Evolutionary conservation across 2,797 vertebrate genomes (phyloP).

Genomic region (Percopsis omiscomaycus): DNA sequence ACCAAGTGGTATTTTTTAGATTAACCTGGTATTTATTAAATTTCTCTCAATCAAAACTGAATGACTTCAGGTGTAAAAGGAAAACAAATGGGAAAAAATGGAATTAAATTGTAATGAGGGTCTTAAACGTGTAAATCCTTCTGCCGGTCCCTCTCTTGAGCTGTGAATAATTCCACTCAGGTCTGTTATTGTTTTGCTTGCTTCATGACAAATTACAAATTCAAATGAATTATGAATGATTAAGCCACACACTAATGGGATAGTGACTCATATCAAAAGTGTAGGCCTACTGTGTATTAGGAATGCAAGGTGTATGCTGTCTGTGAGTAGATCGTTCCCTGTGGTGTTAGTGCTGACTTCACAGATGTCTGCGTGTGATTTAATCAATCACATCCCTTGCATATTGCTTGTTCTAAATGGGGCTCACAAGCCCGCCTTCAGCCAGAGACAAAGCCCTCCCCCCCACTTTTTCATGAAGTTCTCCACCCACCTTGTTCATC

Average conservation of each 20-base stretch:
- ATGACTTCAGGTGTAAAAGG: constrained; percentile 27
- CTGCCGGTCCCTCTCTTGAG: constrained; percentile 13
- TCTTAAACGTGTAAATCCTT: constrained; percentile 20
- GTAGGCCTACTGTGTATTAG: constrained; percentile 36
- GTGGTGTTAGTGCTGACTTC: constrained; percentile 60
- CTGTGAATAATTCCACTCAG: constrained; percentile 47
- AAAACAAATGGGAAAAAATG: constrained; percentile 26
- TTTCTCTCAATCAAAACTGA: constrained; percentile 43
- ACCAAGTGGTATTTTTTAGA: constrained; percentile 43
- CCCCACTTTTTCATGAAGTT: constrained; percentile 1
- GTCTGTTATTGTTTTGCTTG: constrained; percentile 41
- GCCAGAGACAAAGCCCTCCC: constrained; percentile 33
- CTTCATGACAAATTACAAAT: constrained; percentile 45
- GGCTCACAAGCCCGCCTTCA: constrained; percentile 33
- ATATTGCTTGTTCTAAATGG: constrained; percentile 48
- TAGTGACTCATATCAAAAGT: constrained; percentile 35
- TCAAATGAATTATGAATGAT: constrained; percentile 44
- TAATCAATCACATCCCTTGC: constrained; percentile 57
- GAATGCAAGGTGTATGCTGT: constrained; percentile 48
- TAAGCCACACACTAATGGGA: constrained; percentile 53
- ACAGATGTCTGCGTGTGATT: constrained; percentile 67
- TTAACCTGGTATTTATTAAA: constrained; percentile 54
- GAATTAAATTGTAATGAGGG: constrained; percentile 36
- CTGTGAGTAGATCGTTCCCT: constrained; percentile 51
- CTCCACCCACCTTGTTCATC: constrained; percentile 16